Evolutionary conservation across 1,140 invertebrate species (phyloP), one percentile per base, ranked within the genome.

Genomic region (Pollicipes pollicipes): DNA sequence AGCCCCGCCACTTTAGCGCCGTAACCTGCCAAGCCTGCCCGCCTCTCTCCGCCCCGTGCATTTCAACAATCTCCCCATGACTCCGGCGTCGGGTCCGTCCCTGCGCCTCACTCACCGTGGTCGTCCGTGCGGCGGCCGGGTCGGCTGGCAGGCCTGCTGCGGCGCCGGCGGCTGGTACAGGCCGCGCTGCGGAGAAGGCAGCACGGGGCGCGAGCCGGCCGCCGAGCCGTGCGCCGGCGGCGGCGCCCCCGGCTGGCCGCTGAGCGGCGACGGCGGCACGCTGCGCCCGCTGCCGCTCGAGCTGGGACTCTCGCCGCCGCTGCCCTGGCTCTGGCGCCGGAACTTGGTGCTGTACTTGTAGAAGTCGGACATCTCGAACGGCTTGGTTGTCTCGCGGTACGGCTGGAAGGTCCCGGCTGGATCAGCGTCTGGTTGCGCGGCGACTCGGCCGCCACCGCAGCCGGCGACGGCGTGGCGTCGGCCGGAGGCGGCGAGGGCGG

Each of bases 261-360:
- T 73, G 10, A 35, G n/a, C n/a, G n/a, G n/a, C 64, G 71, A 71
- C 68, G 17, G 37, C 70, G 70, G 69, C 3, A 70, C 27, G 26
- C 35, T 70, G 4, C 67, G 45, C 13, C 37, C 73, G 32, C 69
- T 75, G 26, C 27, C 63, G 35, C 71, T 72, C 17, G 35, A 35
- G 35, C 30, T 21, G 29, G 27, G 32, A 28, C 69, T 70, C 69
- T 66, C 70, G 69, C 70, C 70, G 69, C 70, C 29, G 28, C 37
- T 30, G 72, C 63, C 24, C 24, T 64, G 63, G 63, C 80, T 77
- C 82, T 83, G 77, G 32, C 90, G 88, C 29, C 91, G 84, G 79
- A 89, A 93, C 77, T 94, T 94, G 31, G 91, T 93, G 68, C 93
- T 95, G 78, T 97, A 97, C 80, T 97, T 96, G 80, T 96, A 97